phyloP scores from a whole-genome alignment of 1,140 invertebrate genomes.

The Lasioglossum albipes region DNA sequence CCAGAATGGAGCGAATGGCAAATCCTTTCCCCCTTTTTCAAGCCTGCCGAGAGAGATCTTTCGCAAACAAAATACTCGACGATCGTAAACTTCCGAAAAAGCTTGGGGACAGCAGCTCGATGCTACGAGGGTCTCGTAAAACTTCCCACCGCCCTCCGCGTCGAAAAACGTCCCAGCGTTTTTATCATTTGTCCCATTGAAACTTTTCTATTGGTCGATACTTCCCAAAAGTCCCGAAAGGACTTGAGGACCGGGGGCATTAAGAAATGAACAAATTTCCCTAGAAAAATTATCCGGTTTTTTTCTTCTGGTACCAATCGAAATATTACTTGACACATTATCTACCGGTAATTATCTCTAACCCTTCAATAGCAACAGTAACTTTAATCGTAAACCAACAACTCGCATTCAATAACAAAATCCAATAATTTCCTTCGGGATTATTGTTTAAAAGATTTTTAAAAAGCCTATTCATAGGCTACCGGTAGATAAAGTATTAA shows the following conservation, averaged over 20 bases:
- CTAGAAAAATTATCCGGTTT: background rate
- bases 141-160: background rate
- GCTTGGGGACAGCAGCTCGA: background rate
- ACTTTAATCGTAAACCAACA: too few species aligned
- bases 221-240: background rate
- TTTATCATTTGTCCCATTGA: background rate
- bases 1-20: background rate
- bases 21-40: background rate
- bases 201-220: conserved; percentile 2
- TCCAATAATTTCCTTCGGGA: too few species aligned
- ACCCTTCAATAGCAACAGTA: too few species aligned
- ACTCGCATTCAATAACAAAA: too few species aligned
- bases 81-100: conserved; percentile 1
- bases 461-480: too few species aligned
- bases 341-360: too few species aligned
- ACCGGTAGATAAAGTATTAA: too few species aligned
- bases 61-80: conserved; percentile 4
- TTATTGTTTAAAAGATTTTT: too few species aligned
- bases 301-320: too few species aligned
- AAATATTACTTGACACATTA: too few species aligned
- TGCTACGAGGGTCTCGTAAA: background rate
- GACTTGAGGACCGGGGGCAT: background rate
- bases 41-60: background rate
- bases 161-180: too few species aligned
- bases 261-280: background rate